Base-by-base conservation (phyloP, 2,113 vertebrate genomes). In the Andinoacara biseriatus region DNA sequence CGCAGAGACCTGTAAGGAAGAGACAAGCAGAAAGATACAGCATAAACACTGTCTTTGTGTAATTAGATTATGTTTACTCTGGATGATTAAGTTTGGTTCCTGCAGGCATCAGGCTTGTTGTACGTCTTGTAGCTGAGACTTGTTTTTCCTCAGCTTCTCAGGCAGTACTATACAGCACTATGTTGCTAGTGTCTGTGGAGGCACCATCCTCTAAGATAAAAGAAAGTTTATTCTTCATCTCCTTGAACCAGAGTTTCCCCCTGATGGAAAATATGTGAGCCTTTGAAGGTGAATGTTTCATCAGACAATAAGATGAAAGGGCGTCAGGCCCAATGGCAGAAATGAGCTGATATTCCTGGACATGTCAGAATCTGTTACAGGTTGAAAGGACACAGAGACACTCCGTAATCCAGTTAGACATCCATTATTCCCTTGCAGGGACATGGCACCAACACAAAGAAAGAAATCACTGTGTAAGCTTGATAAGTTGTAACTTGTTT, bases 211-310 rank as follows among this genome's bases (percentile, higher is more conserved):
- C 74, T 83, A 43, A 56, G 22, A 56, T 69, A 76, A 85, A 59
- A 60, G 13, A 75, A 81, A 60, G 38, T 82, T 87, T 81, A 54
- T 60, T 75, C 60, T 88, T 81, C 67, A 60, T 89, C 89, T 82
- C 59, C 67, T 80, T 90, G 74, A 87, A 83, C n/a, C 58, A 38
- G 63, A 80, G 52, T 74, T 72, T 74, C 72, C 61, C 33, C 33
- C 76, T 83, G 80, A 86, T 82, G 58, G 65, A 88, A 85, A 80
- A 78, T 72, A 65, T 40, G 67, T 58, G 49, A 84, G 75, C 84
- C 88, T 93, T 91, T 93, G 86, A 92, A 86, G 91, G 61, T 87
- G 61, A 67, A 57, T 82, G 75, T 93, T 90, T 92, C 80, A 84
- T 86, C 87, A 90, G 78, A 92, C 87, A 84, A 87, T 85, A 38